Conservation (phyloP, 2,797 vertebrate species). For the Bradypodion ventrale region DNA sequence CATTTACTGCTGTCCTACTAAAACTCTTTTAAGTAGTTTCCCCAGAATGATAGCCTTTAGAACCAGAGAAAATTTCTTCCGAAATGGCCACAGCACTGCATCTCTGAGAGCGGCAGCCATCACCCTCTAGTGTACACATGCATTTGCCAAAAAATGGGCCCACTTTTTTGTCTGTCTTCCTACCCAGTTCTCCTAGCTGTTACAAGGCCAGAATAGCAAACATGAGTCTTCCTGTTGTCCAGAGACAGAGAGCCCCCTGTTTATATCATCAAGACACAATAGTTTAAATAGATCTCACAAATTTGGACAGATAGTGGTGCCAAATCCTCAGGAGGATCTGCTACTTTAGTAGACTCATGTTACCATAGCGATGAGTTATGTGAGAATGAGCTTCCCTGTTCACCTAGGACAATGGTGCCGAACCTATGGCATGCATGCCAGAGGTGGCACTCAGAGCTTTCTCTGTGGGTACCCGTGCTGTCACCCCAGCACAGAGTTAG, state of each 20-base stretch:
- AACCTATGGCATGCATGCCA: too few species aligned
- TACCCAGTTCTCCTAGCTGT: too few species aligned
- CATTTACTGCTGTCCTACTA: not conserved
- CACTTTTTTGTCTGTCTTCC: too few species aligned
- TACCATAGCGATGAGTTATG: not conserved
- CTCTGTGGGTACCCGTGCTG: too few species aligned
- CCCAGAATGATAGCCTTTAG: not conserved
- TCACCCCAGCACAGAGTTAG: too few species aligned
- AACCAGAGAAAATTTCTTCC: not conserved
- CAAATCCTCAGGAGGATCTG: not conserved
- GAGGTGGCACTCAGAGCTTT: too few species aligned
- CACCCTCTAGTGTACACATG: too few species aligned
- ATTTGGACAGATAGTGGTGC: not conserved
- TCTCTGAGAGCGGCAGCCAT: too few species aligned
- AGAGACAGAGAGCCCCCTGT: not conserved
- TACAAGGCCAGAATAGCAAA: too few species aligned
- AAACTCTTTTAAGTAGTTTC: not conserved
- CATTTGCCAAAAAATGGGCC: too few species aligned
- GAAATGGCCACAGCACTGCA: too few species aligned
- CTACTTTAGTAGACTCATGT: not conserved
- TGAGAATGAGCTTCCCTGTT: not conserved
- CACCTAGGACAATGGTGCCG: not conserved
- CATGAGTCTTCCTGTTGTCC: not conserved
- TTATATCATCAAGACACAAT: not conserved
- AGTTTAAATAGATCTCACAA: not conserved